Percentiles rank a stretch among this genome's conserved stretches.
These are phyloP conservation scores for Dryadula phaetusa DNA, from an alignment of 2,888 invertebrate genomes.

Conservation along the genomic window DNA sequence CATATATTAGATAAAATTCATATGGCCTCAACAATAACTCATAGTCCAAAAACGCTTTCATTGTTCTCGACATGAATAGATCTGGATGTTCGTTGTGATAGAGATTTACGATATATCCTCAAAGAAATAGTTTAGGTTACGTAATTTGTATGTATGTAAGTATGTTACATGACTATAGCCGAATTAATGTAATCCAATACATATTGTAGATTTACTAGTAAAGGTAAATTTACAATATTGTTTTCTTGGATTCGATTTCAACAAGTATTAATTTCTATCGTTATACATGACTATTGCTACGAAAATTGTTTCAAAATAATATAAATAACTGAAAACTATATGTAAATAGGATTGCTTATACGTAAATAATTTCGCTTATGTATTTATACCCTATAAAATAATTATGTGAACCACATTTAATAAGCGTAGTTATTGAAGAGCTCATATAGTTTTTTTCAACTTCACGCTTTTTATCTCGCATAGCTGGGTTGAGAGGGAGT, in stretches of 20 bases:
- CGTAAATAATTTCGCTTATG: too few species aligned
- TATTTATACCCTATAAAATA: too few species aligned
- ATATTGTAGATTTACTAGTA: neutral
- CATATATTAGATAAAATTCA: constrained; percentile 51
- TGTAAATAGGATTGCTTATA: too few species aligned
- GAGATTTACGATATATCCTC: constrained; percentile 11
- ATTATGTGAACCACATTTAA: too few species aligned
- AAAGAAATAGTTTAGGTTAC: neutral
- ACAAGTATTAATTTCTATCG: neutral
- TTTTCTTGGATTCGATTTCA: neutral
- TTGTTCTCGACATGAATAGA: constrained; percentile 47
- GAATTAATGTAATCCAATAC: neutral
- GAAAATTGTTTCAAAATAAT: too few species aligned
- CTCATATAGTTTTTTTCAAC: too few species aligned
- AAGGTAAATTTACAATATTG: neutral
- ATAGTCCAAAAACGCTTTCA: constrained; percentile 44
- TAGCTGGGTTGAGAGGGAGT: too few species aligned
- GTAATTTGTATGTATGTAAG: constrained; percentile 3
- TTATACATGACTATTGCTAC: too few species aligned
- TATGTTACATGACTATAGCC: neutral
- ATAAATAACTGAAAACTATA: too few species aligned
- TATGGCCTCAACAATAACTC: constrained; percentile 52
- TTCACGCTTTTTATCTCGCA: too few species aligned
- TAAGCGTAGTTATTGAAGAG: too few species aligned
- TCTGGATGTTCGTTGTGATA: constrained; percentile 21